Conservation (phyloP, 2,113 vertebrate species). For the Hippocampus zosterae region DNA sequence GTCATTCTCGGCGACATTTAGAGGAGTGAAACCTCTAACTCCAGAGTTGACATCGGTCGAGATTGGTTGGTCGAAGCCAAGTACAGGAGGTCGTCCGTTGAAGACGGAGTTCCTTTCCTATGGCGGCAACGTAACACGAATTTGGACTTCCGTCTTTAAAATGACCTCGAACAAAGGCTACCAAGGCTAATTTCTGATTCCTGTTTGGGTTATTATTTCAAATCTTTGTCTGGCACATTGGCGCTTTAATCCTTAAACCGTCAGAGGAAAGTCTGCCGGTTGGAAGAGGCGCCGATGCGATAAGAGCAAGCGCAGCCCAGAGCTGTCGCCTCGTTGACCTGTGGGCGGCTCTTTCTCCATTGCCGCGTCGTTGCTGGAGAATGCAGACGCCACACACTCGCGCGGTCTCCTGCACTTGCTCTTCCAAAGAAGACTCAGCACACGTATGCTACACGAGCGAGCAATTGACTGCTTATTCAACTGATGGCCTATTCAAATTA, state of each 20-base stretch:
- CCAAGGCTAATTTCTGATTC: neutral
- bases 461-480: constrained; percentile 42
- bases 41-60: too few relatives aligned
- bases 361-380: constrained; percentile 24
- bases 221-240: constrained; percentile 17
- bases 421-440: constrained; percentile 19
- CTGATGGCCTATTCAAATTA: constrained; percentile 68
- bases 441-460: neutral
- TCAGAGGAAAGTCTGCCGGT: constrained; percentile 18
- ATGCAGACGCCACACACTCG: constrained; percentile 3
- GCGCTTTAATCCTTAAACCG: constrained; percentile 43
- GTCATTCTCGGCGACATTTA: too few relatives aligned
- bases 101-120: too few relatives aligned
- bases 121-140: too few relatives aligned
- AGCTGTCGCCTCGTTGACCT: constrained; percentile 49
- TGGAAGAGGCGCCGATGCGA: constrained; percentile 53
- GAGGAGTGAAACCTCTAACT: too few relatives aligned
- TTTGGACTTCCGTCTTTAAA: neutral
- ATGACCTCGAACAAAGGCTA: neutral
- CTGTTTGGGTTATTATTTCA: constrained; percentile 9
- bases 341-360: constrained; percentile 15
- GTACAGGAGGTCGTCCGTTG: too few relatives aligned
- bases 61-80: too few relatives aligned
- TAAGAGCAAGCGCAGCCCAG: constrained; percentile 51
- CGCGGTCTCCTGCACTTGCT: constrained; percentile 5